Base-by-base conservation (phyloP, 1,140 invertebrate genomes). In the Ceratina australensis region DNA sequence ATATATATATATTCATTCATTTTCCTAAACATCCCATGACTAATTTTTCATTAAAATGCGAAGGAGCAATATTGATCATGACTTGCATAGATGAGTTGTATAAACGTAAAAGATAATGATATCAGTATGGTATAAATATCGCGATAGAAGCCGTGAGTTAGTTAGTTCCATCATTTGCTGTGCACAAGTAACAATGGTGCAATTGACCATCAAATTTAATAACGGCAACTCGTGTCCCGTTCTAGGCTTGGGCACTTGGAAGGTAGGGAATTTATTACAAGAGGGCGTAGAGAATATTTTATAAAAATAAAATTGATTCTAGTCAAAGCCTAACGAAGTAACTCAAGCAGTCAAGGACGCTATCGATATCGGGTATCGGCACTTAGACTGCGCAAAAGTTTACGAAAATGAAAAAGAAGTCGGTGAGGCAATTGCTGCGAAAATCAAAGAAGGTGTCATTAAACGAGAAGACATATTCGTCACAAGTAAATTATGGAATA, bases 321-420 rank as follows among this genome's bases (percentile, higher is more conserved):
- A 89, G 87, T 89, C 89, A 0, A 92, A 92, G 66, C 90, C 92
- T 50, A 93, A 92, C 0, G 92, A 94, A 84, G 93, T 93, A 8
- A 89, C 93, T 65, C 91, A 94, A 83, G 94, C 94, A 15, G 94
- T 96, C 0, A 94, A 94, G 85, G 91, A 93, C 75, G 95, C 93
- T 0, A 94, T 96, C 69, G 94, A 95, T 68, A 85, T 92, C 50
- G 95, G 95, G 0, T 96, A 96, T 85, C 92, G 95, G 8, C 94
- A 94, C 80, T 94, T 96, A 72, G 95, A 96, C 87, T 95, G 94
- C 26, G 95, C 95, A 15, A 91, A 92, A 56, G 87, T 91, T 10
- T 96, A 96, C 84, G 86, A 91, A 72, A 98, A 98, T 91, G 97
- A 98, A 91, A 92, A 93, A 56, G 96, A 97, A 92, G 94, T 98